Conservation (phyloP, 1,140 invertebrate species). For the Papilio aristodemus region DNA sequence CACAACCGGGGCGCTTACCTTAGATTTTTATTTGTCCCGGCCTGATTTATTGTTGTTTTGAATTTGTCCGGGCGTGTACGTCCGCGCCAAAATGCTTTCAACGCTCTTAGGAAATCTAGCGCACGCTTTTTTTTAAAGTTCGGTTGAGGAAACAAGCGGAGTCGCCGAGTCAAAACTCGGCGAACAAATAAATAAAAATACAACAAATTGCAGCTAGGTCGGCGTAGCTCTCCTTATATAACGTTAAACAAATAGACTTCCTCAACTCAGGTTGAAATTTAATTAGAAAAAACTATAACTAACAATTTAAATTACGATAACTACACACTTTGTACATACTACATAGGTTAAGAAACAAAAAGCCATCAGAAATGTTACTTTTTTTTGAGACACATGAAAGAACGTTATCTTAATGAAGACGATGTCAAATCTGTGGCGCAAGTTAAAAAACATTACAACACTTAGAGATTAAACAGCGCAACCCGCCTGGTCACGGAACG, state of each 20-base stretch:
- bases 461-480: conserved; percentile 12
- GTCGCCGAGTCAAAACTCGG: conserved; percentile 50
- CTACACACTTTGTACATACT: too few relatives aligned
- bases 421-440: conserved; percentile 1
- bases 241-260: too few relatives aligned
- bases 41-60: conserved; percentile 76
- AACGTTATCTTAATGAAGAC: neutral
- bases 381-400: too few relatives aligned
- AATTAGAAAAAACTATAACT: too few relatives aligned
- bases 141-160: conserved; percentile 47
- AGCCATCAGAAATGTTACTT: too few relatives aligned
- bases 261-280: too few relatives aligned
- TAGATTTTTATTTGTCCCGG: conserved; percentile 76
- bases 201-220: too few relatives aligned
- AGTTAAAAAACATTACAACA: conserved; percentile 15
- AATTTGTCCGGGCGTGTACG: conserved; percentile 62
- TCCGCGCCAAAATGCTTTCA: conserved; percentile 69
- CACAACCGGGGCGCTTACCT: conserved; percentile 77
- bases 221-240: too few relatives aligned
- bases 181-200: too few relatives aligned
- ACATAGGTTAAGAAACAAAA: too few relatives aligned
- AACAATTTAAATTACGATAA: too few relatives aligned
- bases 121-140: conserved; percentile 52
- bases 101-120: conserved; percentile 60
- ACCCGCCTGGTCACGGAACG: conserved; percentile 23